Percentiles rank a stretch among this genome's conserved stretches.
Conservation (phyloP, 2,113 vertebrate species). For the Thamnaconus septentrionalis region DNA sequence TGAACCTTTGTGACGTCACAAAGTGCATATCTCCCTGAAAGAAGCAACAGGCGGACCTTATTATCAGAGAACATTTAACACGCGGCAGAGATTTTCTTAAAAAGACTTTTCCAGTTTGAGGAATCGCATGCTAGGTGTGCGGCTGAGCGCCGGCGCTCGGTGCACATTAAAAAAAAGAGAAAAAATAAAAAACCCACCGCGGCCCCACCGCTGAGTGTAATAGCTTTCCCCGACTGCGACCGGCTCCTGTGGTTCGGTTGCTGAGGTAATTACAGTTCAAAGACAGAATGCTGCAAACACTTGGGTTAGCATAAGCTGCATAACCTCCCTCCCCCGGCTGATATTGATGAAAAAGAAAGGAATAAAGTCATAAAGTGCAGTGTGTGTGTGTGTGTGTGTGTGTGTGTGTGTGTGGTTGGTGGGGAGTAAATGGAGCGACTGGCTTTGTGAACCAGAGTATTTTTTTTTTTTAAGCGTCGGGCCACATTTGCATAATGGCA, state of each 20-base stretch:
- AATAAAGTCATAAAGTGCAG: slow-evolving; percentile 10
- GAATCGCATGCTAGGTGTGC: no score
- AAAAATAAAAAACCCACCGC: neutral
- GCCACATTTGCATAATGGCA: slow-evolving; percentile 59
- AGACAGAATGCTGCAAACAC: slow-evolving; percentile 47
- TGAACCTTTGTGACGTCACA: no score
- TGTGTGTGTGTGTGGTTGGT: no score
- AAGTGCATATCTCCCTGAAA: no score
- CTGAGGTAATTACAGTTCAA: slow-evolving; percentile 66
- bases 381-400: slow-evolving; percentile 11
- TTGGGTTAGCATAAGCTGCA: slow-evolving; percentile 15
- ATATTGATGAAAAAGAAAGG: slow-evolving; percentile 61
- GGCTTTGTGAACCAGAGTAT: slow-evolving; percentile 41
- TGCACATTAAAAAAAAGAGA: no score
- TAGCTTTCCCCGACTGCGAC: slow-evolving; percentile 22
- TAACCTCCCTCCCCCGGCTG: slow-evolving; percentile 35
- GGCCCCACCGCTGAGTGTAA: slow-evolving; percentile 56
- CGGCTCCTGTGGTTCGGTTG: slow-evolving; percentile 57
- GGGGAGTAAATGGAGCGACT: slow-evolving; percentile 31
- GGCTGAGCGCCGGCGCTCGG: no score
- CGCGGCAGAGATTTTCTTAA: no score
- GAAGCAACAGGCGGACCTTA: no score
- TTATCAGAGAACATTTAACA: no score
- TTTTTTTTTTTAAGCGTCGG: slow-evolving; percentile 40
- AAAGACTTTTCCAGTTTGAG: no score